Base-by-base conservation (phyloP, 2,888 invertebrate genomes). In the Desoria tigrina region DNA sequence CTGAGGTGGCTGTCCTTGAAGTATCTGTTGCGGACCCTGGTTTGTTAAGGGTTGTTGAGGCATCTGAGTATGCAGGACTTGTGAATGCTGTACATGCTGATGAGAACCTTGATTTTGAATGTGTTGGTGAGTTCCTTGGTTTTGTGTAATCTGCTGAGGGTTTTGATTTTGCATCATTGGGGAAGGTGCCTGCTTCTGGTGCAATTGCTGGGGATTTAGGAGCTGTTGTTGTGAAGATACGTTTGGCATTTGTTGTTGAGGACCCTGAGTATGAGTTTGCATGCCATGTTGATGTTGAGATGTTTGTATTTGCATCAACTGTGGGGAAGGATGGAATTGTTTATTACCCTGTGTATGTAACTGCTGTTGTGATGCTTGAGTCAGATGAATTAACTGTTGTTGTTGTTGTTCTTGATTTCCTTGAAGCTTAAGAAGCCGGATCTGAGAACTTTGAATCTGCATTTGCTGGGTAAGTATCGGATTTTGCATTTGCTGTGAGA, bases 141-240 rank as follows among this genome's bases (percentile, higher is more conserved):
- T 32, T 32, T 32, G 32, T 32, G 11, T 32, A 32, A 32, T 32
- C 11, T 32, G 32, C 39, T 59, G 56, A 24, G 61, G 65, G 32
- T 61, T 18, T 51, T 60, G 66, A 18, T 49, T 54, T 61, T 66
- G 68, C 45, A 50, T 32, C 7, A 28, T 49, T 54, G 42, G 32
- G 4, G 32, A 56, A 24, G 61, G 55, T 21, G 18, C 16, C 50
- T 64, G 64, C 21, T 53, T 51, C 32, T 49, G 32, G 11, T 7
- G 50, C 39, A 39, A 32, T 2, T 55, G 39, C 21, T 56, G 62
- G 11, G 45, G 49, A 18, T n/a, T 32, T 27, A 61, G 51, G 14
- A 26, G 18, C 28, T 66, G 32, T 32, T 32, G 66, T 42, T 57
- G 55, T 32, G 56, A 59, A 16, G 49, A 42, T 21, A 55, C 18